Conservation (phyloP, 1,140 invertebrate genomes). For the Trialeurodes vaporariorum region DNA sequence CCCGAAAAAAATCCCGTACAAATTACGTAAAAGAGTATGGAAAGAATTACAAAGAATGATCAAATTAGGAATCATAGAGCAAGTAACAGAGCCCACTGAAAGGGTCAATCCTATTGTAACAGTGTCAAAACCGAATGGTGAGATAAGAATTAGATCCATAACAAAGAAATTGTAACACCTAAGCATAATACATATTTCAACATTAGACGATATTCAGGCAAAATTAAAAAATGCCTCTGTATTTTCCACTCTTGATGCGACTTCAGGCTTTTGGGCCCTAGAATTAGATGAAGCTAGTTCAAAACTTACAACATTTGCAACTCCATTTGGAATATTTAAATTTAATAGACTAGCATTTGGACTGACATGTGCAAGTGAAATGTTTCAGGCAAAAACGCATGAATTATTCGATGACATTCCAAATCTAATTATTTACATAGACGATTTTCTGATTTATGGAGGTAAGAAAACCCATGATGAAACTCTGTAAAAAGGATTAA, state of each 20-base stretch:
- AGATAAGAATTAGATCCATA: slow-evolving; percentile 37
- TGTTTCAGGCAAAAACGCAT: too few relatives aligned
- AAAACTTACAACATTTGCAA: slow-evolving; percentile 32
- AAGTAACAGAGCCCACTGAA: slow-evolving; percentile 31
- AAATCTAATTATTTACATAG: too few relatives aligned
- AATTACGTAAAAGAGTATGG: too few relatives aligned
- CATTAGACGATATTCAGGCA: slow-evolving; percentile 34
- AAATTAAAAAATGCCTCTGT: slow-evolving; percentile 31
- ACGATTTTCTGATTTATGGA: slow-evolving; percentile 27
- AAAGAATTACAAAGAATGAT: too few relatives aligned
- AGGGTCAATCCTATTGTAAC: slow-evolving; percentile 38
- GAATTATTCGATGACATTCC: too few relatives aligned
- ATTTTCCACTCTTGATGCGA: slow-evolving; percentile 38
- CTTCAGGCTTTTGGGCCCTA: slow-evolving; percentile 36
- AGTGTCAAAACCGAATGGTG: slow-evolving; percentile 35
- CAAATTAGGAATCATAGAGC: too few relatives aligned
- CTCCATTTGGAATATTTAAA: slow-evolving; percentile 34
- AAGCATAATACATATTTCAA: slow-evolving; percentile 35
- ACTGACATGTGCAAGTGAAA: too few relatives aligned
- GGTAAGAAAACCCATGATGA: slow-evolving; percentile 21
- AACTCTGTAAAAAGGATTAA: slow-evolving; percentile 29
- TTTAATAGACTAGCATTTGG: too few relatives aligned
- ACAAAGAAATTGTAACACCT: slow-evolving; percentile 34
- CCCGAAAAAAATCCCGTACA: too few relatives aligned
- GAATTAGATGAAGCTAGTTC: slow-evolving; percentile 29